Evolutionary conservation across 2,888 invertebrate genomes (phyloP).

Genomic region (Megalurothrips usitatus): DNA sequence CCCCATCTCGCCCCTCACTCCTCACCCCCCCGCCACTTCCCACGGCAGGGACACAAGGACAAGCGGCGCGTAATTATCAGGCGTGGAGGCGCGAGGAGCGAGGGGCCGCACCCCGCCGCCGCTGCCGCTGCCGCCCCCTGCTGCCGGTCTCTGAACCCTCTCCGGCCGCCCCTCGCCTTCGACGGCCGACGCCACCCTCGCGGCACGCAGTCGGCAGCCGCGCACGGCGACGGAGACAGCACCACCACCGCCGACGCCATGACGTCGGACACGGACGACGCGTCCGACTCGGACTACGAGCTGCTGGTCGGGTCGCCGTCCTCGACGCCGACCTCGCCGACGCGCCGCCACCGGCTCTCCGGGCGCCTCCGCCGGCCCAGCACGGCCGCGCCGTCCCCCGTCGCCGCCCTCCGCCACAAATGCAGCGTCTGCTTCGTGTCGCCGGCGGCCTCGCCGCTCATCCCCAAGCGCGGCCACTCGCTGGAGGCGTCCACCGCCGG

Average conservation of each 20-base stretch:
- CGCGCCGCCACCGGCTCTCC: neutral
- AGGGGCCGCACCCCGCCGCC: too few relatives aligned
- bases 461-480: slow-evolving; percentile 19
- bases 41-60: too few relatives aligned
- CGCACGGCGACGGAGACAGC: neutral
- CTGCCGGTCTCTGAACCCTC: too few relatives aligned
- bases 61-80: too few relatives aligned
- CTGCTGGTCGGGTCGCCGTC: neutral
- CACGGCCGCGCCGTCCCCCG: neutral
- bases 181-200: neutral
- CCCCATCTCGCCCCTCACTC: too few relatives aligned
- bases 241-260: neutral
- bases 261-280: slow-evolving; percentile 21
- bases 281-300: neutral
- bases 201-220: neutral
- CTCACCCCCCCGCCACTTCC: too few relatives aligned
- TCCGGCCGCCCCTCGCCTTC: too few relatives aligned
- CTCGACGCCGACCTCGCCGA: neutral
- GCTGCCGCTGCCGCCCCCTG: too few relatives aligned
- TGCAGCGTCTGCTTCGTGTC: slow-evolving; percentile 13
- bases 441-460: slow-evolving; percentile 4
- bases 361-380: neutral
- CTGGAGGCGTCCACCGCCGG: neutral
- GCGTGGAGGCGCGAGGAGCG: too few relatives aligned
- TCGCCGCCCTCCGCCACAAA: neutral